These are phyloP conservation scores for Oreohelix idahoensis DNA, from an alignment of 1,140 invertebrate species.

Conservation along the genomic window DNA sequence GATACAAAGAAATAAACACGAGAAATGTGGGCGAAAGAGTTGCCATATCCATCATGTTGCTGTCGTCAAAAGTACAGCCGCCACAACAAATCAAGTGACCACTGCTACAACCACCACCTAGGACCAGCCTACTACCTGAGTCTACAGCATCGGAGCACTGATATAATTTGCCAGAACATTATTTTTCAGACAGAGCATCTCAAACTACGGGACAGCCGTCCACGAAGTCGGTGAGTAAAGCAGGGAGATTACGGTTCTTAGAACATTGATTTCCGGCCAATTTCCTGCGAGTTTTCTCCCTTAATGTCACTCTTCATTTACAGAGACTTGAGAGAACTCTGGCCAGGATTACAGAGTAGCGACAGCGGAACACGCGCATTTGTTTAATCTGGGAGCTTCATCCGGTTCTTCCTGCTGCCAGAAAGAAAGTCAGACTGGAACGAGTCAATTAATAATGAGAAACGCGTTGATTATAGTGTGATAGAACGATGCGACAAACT, in stretches of 20 bases:
- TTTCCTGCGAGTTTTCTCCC: constrained; percentile 40
- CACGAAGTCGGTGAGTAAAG: constrained; percentile 37
- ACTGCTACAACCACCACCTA: neutral
- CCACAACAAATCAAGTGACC: neutral
- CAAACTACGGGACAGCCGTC: neutral
- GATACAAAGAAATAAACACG: no score
- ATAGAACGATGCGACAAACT: constrained; percentile 10
- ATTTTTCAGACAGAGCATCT: neutral
- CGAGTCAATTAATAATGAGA: constrained; percentile 41
- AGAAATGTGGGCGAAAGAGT: no score
- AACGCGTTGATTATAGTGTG: constrained; percentile 30
- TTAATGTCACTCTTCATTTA: constrained; percentile 44
- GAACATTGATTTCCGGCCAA: constrained; percentile 42
- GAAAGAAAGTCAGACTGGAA: constrained; percentile 26
- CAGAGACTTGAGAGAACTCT: constrained; percentile 24
- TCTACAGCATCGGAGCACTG: neutral
- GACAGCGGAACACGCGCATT: constrained; percentile 39
- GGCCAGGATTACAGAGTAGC: constrained; percentile 30
- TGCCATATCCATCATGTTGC: no score
- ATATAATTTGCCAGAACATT: neutral
- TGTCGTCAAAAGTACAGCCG: neutral
- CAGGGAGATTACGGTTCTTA: constrained; percentile 38
- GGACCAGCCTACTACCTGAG: neutral
- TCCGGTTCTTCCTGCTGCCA: constrained; percentile 26
- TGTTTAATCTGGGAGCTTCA: constrained; percentile 40